Evolutionary conservation across 2,797 vertebrate genomes (phyloP).

Genomic region (Acipenser transmontanus): DNA sequence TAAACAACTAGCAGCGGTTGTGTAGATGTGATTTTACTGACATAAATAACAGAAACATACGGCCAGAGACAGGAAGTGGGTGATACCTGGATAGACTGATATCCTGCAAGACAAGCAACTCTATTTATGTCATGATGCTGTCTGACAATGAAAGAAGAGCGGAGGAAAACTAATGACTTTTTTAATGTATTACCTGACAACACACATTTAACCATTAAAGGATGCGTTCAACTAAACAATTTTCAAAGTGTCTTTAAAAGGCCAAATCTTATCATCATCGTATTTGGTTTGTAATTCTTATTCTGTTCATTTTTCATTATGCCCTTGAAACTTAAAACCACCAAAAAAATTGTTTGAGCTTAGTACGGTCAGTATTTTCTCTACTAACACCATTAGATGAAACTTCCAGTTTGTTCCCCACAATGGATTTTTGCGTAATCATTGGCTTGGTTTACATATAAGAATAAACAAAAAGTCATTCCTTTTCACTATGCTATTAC

Average conservation of each 20-base stretch:
- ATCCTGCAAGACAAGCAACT: slow-evolving; percentile 55
- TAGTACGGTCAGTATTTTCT: too few relatives aligned
- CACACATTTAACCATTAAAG: slow-evolving; percentile 49
- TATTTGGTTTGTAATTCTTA: too few relatives aligned
- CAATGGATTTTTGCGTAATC: too few relatives aligned
- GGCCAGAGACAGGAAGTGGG: slow-evolving; percentile 74
- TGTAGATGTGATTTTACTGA: slow-evolving; percentile 81
- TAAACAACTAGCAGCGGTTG: slow-evolving; percentile 72
- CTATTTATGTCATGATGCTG: slow-evolving; percentile 67
- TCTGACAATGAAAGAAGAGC: slow-evolving; percentile 65
- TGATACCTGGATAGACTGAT: slow-evolving; percentile 64
- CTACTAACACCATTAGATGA: too few relatives aligned
- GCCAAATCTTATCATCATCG: neutral
- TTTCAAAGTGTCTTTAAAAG: slow-evolving; percentile 16
- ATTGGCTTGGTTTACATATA: too few relatives aligned
- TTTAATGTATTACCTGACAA: slow-evolving; percentile 63
- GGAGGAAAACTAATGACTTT: slow-evolving; percentile 54
- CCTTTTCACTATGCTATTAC: too few relatives aligned
- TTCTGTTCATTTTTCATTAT: too few relatives aligned
- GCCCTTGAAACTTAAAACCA: too few relatives aligned
- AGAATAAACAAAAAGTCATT: too few relatives aligned
- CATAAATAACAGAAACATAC: slow-evolving; percentile 86
- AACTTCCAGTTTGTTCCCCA: too few relatives aligned
- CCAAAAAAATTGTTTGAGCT: too few relatives aligned
- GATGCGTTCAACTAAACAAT: slow-evolving; percentile 41